phyloP scores from a whole-genome alignment of 92 coral and sea anemone genomes.

The Zoanthus gigantus region DNA sequence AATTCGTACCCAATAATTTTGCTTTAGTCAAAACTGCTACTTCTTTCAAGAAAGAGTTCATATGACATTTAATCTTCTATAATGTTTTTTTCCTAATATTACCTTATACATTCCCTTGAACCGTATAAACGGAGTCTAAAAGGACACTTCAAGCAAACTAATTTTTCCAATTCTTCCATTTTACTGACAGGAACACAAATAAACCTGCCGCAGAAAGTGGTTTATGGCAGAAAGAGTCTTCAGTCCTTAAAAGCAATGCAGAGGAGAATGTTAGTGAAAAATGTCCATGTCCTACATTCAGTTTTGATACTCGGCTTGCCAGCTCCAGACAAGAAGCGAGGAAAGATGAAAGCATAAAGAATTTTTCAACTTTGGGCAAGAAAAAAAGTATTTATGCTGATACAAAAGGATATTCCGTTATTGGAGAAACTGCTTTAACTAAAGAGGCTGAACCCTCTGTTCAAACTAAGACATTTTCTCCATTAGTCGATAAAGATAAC shows the following conservation, averaged over 20 bases:
- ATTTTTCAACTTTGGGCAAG: background rate
- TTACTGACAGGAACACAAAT: background rate
- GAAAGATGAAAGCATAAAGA: slow-evolving; percentile 12
- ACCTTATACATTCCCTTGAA: too few species aligned
- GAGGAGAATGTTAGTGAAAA: slow-evolving; percentile 58
- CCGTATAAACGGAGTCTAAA: too few species aligned
- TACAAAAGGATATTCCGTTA: background rate
- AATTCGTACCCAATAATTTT: too few species aligned
- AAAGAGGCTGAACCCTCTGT: background rate
- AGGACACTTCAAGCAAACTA: too few species aligned
- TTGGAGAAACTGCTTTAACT: background rate
- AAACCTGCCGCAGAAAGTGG: background rate
- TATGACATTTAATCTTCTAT: too few species aligned
- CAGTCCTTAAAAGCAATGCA: slow-evolving; percentile 49
- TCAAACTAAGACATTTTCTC: slow-evolving; percentile 8
- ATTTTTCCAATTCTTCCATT: background rate
- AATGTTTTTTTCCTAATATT: background rate
- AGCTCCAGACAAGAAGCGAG: slow-evolving; percentile 3
- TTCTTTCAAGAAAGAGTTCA: too few species aligned
- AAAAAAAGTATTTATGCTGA: background rate
- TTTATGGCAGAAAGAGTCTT: background rate
- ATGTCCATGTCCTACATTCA: slow-evolving; percentile 7
- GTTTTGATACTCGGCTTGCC: background rate
- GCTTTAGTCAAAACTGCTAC: too few species aligned
- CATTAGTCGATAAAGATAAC: background rate